These are phyloP conservation scores for Drosophila takahashii DNA, from an alignment of 1,140 invertebrate species.

Conservation along the genomic window DNA sequence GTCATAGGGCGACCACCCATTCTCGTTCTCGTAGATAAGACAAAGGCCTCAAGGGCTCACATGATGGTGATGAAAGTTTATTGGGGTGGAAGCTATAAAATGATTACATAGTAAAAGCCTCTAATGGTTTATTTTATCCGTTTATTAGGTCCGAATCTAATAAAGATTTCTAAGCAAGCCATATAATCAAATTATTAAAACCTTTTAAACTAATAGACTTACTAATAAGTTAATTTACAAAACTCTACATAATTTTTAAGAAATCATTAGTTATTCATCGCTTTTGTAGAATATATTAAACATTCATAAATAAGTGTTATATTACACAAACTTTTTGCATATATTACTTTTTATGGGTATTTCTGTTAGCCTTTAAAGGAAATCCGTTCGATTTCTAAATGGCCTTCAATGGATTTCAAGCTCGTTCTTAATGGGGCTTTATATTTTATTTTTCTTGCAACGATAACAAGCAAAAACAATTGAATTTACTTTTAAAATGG, in stretches of 20 bases:
- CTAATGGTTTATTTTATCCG: constrained; percentile 6
- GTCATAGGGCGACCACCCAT: constrained; percentile 11
- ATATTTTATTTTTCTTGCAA: neutral
- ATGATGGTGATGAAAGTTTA: constrained; percentile 31
- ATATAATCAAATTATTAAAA: neutral
- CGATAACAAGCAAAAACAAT: constrained; percentile 5
- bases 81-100: constrained; percentile 12
- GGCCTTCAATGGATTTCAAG: neutral
- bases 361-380: constrained; percentile 12
- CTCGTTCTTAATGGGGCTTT: constrained; percentile 1
- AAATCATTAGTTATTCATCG: constrained; percentile 6
- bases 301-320: neutral
- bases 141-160: no score
- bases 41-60: constrained; percentile 12
- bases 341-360: neutral
- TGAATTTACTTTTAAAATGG: neutral
- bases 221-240: neutral
- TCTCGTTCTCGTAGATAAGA: constrained; percentile 27
- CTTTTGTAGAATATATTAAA: neutral
- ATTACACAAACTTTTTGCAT: constrained; percentile 3
- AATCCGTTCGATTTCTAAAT: constrained; percentile 3
- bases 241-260: neutral
- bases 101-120: constrained; percentile 19
- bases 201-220: neutral
- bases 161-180: neutral